Evolutionary conservation across 2,797 vertebrate species (phyloP).

Genomic region (Anniella stebbinsi): DNA sequence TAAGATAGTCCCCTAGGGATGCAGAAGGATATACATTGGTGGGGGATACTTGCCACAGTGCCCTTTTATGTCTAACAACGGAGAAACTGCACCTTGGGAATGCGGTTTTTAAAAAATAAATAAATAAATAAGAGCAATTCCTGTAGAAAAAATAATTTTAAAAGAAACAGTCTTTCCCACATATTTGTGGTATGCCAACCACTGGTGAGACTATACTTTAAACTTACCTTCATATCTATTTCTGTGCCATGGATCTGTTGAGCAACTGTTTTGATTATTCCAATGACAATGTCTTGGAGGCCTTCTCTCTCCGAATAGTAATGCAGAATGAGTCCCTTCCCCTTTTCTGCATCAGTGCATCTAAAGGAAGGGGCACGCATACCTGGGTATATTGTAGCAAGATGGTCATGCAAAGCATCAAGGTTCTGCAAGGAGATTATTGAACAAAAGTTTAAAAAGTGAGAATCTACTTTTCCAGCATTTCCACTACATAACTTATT

Average conservation of each 20-base stretch:
- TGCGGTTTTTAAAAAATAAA: neutral
- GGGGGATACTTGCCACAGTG: neutral
- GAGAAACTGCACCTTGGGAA: neutral
- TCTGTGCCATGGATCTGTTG: slow-evolving; percentile 98
- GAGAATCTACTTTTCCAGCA: neutral
- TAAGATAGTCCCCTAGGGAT: neutral
- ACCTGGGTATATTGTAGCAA: slow-evolving; percentile 98
- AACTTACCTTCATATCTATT: slow-evolving; percentile 97
- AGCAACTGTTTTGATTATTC: slow-evolving; percentile 98
- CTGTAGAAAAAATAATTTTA: neutral
- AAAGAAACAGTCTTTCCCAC: neutral
- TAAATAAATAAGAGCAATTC: neutral
- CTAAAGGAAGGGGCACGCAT: slow-evolving; percentile 98
- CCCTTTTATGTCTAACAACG: neutral
- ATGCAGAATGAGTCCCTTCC: slow-evolving; percentile 96
- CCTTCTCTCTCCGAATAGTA: slow-evolving; percentile 99
- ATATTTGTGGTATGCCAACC: neutral
- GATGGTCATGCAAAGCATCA: slow-evolving; percentile 96
- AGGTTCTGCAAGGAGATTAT: slow-evolving; percentile 86
- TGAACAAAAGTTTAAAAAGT: neutral
- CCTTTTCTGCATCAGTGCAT: slow-evolving; percentile 97
- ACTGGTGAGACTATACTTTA: fast-evolving
- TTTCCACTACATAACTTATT: neutral
- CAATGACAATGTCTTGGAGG: slow-evolving; percentile 98
- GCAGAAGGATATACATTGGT: neutral